These are phyloP conservation scores for Nibea albiflora DNA, from an alignment of 2,113 vertebrate genomes.

Conservation along the genomic window DNA sequence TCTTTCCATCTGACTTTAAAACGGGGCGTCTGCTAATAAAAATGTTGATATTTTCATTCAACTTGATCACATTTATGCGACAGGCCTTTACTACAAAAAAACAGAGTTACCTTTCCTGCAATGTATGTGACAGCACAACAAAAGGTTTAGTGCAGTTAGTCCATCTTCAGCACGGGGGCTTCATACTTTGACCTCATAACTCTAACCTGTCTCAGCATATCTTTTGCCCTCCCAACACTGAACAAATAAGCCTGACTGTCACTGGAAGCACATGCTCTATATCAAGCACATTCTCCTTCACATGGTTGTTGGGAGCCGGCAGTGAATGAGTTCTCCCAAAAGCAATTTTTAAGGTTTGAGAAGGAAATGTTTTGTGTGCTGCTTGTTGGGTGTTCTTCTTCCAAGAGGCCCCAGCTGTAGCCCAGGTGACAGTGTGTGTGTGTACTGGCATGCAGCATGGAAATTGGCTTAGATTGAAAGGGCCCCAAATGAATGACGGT, in stretches of 20 bases:
- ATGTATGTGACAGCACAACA: neutral
- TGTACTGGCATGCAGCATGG: constrained; percentile 64
- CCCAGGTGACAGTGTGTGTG: constrained; percentile 71
- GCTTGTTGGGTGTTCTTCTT: constrained; percentile 54
- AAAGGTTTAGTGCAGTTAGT: neutral
- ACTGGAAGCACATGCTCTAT: constrained; percentile 15
- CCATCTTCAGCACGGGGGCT: constrained; percentile 2
- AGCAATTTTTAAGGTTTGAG: constrained; percentile 4
- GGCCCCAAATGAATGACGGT: constrained; percentile 21
- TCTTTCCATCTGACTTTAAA: too few species aligned
- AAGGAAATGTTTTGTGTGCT: constrained; percentile 28
- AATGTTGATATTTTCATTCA: neutral
- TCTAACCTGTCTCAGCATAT: neutral
- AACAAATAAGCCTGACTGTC: constrained; percentile 10
- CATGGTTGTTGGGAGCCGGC: neutral
- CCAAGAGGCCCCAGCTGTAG: constrained; percentile 53
- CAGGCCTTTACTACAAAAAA: neutral
- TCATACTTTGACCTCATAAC: neutral
- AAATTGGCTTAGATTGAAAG: constrained; percentile 62
- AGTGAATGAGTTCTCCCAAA: neutral
- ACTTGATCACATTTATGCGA: neutral
- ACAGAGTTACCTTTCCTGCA: neutral
- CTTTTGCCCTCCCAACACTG: neutral
- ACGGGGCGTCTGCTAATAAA: too few species aligned
- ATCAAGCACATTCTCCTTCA: neutral